phyloP scores from a whole-genome alignment of 2,888 invertebrate species.

The Scaptodrosophila latifasciaeformis region DNA sequence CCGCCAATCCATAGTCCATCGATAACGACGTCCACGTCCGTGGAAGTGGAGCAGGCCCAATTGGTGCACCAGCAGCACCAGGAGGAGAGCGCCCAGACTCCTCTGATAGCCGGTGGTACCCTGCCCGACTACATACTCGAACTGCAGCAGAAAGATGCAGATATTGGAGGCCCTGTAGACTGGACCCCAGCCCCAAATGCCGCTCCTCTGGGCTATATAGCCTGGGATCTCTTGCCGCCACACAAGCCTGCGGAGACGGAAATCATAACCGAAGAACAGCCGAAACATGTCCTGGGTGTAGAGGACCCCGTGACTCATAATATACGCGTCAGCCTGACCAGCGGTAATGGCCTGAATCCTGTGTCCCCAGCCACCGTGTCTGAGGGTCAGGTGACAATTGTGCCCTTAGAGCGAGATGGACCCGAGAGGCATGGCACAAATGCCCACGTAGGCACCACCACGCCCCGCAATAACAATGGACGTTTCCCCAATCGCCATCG shows the following conservation, averaged over 20 bases:
- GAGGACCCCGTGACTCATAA: conserved; percentile 49
- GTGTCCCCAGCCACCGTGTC: conserved; percentile 22
- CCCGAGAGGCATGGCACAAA: conserved; percentile 52
- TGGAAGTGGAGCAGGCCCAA: conserved; percentile 68
- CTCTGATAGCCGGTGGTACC: conserved; percentile 20
- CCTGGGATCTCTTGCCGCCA: conserved; percentile 72
- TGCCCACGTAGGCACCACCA: conserved; percentile 51
- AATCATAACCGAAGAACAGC: conserved; percentile 51
- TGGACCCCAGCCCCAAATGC: conserved; percentile 54
- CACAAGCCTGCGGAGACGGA: conserved; percentile 33
- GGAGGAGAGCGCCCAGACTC: conserved; percentile 32
- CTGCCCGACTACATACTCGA: conserved; percentile 65
- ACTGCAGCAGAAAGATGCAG: conserved; percentile 58
- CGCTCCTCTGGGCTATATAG: conserved; percentile 60
- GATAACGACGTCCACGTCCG: conserved; percentile 36
- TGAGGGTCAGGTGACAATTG: conserved; percentile 36
- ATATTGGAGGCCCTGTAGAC: conserved; percentile 64
- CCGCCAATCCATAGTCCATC: conserved; percentile 48
- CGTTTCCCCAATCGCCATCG: conserved; percentile 50
- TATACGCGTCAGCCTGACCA: conserved; percentile 44
- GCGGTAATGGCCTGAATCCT: conserved; percentile 38
- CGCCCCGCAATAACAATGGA: conserved; percentile 27
- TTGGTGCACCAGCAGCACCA: conserved; percentile 35
- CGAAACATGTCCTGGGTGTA: conserved; percentile 43
- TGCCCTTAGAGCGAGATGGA: conserved; percentile 33